Evolutionary conservation across 1,140 invertebrate species (phyloP).

Genomic region (Potamilus streckersoni): DNA sequence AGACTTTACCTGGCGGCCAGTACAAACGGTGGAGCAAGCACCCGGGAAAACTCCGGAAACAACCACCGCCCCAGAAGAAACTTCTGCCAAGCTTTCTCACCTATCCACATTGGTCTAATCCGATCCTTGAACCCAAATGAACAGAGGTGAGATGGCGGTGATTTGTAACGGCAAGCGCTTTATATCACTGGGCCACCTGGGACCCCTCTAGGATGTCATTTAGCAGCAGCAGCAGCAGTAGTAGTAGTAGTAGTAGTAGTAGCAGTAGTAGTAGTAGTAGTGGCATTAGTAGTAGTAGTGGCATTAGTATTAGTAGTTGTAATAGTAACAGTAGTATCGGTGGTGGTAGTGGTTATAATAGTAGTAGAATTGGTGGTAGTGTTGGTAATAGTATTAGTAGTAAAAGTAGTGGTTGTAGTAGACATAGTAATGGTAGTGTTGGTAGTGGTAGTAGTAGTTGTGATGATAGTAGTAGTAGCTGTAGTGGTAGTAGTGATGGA

Average conservation of each 20-base stretch:
- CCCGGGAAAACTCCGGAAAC: too few species aligned
- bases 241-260: neutral
- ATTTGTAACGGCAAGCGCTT: too few species aligned
- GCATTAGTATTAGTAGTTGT: neutral
- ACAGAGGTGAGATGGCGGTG: too few species aligned
- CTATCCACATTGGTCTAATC: too few species aligned
- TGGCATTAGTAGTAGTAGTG: conserved; percentile 6
- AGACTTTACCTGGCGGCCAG: too few species aligned
- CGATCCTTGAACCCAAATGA: too few species aligned
- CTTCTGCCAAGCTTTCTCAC: too few species aligned
- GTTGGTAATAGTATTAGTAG: neutral
- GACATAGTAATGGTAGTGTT: neutral
- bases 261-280: neutral
- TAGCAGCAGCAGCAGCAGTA: too few species aligned
- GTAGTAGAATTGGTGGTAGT: conserved; percentile 9
- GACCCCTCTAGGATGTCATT: too few species aligned
- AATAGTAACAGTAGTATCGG: neutral
- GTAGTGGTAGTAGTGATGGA: conserved; percentile 1
- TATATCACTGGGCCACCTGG: too few species aligned
- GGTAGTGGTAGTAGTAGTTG: conserved; percentile 14
- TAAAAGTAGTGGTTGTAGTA: conserved; percentile 7
- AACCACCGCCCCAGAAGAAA: too few species aligned
- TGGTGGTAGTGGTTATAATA: conserved; percentile 9
- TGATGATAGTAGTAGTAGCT: neutral
- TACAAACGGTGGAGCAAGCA: too few species aligned